These are phyloP conservation scores for Drosophila funebris DNA, from an alignment of 1,140 invertebrate genomes.

Conservation along the genomic window DNA sequence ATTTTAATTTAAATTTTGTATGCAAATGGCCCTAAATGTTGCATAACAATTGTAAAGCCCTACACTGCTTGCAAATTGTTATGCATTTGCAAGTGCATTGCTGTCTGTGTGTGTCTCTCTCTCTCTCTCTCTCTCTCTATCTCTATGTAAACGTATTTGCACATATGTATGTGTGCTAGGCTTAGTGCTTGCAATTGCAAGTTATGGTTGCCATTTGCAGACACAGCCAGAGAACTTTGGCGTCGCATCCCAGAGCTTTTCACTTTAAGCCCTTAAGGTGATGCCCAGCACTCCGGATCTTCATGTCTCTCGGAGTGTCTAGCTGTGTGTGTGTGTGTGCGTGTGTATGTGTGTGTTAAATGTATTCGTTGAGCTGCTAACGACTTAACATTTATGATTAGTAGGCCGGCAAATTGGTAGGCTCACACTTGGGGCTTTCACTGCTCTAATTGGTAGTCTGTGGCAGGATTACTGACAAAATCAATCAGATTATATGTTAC, in stretches of 20 bases:
- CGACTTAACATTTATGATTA: conserved; percentile 61
- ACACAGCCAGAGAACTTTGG: conserved; percentile 41
- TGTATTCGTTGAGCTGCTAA: conserved; percentile 48
- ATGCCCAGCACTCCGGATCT: not conserved
- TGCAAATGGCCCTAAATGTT: conserved; percentile 76
- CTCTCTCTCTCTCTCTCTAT: conserved; percentile 14
- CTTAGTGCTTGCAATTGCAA: conserved; percentile 65
- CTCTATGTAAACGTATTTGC: conserved; percentile 1
- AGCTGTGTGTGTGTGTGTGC: not conserved
- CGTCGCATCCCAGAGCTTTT: conserved; percentile 53
- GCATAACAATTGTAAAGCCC: conserved; percentile 60
- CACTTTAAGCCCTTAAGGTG: conserved; percentile 60
- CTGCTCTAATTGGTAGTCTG: conserved; percentile 57
- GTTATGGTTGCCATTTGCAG: conserved; percentile 55
- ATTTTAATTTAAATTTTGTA: conserved; percentile 76
- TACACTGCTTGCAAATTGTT: conserved; percentile 62
- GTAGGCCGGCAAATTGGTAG: conserved; percentile 46
- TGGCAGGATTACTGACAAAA: conserved; percentile 11
- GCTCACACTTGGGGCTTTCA: conserved; percentile 22
- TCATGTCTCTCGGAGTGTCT: not conserved
- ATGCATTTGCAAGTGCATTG: conserved; percentile 44
- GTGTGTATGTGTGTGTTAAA: conserved; percentile 10
- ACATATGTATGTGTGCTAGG: conserved; percentile 18
- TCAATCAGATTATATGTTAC: conserved; percentile 37
- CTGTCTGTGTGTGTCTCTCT: conserved; percentile 1